phyloP scores from a whole-genome alignment of 2,888 invertebrate genomes.

The Toxonevra muliebris region DNA sequence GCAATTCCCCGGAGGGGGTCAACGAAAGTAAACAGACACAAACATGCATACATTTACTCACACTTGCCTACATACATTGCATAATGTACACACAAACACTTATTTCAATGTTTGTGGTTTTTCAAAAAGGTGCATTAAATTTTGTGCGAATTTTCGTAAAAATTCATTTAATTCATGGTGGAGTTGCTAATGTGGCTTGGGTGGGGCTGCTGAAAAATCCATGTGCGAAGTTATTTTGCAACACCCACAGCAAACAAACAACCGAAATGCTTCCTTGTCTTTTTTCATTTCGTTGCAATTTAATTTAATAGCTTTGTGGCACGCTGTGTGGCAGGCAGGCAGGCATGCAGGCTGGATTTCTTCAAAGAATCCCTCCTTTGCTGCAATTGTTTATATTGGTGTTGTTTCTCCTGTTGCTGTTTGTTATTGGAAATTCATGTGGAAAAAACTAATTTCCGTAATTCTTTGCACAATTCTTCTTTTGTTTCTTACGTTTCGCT shows the following conservation, averaged over 20 bases:
- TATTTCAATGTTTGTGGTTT: conserved; percentile 8
- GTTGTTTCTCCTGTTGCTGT: conserved; percentile 18
- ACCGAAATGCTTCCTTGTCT: not conserved
- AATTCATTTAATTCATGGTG: no score
- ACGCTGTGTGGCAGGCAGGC: conserved; percentile 15
- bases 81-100: no score
- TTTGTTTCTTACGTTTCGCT: conserved; percentile 27
- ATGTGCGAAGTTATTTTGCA: conserved; percentile 28
- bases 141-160: conserved; percentile 30
- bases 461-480: conserved; percentile 35
- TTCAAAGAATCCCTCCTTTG: conserved; percentile 1
- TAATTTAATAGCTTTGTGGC: conserved; percentile 37
- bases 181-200: no score
- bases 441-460: conserved; percentile 50
- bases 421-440: conserved; percentile 40
- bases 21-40: conserved; percentile 23
- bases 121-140: conserved; percentile 46
- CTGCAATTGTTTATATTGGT: not conserved
- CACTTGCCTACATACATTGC: not conserved
- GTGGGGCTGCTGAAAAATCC: not conserved
- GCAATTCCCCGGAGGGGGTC: conserved; percentile 35
- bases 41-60: conserved; percentile 6
- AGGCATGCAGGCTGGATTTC: no score
- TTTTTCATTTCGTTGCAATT: conserved; percentile 16
- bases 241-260: conserved; percentile 10